These are phyloP conservation scores for Phoenicopterus ruber DNA, from an alignment of 2,113 vertebrate genomes.

Conservation along the genomic window DNA sequence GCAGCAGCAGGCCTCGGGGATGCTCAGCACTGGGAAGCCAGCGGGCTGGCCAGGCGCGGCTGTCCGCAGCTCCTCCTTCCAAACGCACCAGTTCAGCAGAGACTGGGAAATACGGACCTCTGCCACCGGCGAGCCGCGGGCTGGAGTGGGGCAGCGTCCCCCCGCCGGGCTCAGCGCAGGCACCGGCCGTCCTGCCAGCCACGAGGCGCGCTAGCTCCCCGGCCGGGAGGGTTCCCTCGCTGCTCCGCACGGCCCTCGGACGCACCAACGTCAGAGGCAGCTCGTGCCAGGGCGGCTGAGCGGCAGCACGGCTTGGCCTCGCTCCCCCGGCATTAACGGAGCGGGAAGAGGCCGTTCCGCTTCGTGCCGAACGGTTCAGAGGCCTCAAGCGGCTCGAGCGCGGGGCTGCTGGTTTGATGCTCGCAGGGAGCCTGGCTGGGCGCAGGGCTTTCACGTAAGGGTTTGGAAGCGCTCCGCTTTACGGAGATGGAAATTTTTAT, in stretches of 20 bases:
- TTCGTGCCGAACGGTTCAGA: accelerated
- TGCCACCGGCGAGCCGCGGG: neutral
- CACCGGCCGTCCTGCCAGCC: too few relatives aligned
- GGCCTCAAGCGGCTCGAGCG: neutral
- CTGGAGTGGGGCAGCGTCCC: neutral
- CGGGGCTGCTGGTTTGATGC: accelerated
- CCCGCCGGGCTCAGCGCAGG: neutral
- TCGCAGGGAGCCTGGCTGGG: neutral
- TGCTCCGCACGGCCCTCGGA: accelerated
- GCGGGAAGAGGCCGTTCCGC: neutral
- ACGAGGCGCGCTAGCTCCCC: neutral
- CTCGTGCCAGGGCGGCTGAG: neutral
- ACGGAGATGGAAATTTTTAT: neutral
- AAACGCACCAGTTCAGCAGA: neutral
- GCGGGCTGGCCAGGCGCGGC: neutral
- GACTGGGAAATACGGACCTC: neutral
- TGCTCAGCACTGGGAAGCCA: neutral
- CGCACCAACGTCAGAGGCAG: neutral
- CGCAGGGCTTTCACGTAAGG: neutral
- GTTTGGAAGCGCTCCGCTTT: neutral
- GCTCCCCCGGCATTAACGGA: too few relatives aligned
- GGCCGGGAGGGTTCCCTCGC: neutral
- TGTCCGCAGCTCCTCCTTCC: neutral
- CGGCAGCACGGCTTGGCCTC: neutral
- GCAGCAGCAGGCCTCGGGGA: too few relatives aligned